phyloP scores from a whole-genome alignment of 2,888 invertebrate genomes.

The Metopia argyrocephala region DNA sequence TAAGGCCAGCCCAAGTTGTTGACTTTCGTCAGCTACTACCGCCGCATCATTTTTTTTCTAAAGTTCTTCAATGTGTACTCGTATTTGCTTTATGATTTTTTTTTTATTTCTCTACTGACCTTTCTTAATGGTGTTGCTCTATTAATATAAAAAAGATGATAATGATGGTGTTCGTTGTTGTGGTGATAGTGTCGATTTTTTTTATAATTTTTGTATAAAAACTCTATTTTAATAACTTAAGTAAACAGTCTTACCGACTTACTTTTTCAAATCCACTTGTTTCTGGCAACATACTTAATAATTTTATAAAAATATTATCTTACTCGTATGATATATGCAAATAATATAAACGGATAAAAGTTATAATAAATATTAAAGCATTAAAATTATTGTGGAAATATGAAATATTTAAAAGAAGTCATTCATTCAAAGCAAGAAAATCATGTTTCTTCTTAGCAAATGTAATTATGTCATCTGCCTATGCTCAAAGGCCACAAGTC shows the following conservation, averaged over 20 bases:
- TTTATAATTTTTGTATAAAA: background rate
- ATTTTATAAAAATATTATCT: background rate
- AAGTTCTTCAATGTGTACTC: background rate
- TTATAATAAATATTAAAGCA: background rate
- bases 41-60: background rate
- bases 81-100: background rate
- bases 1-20: slow-evolving; percentile 38
- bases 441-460: too few relatives aligned
- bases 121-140: background rate
- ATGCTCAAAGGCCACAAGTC: too few relatives aligned
- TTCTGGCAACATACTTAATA: background rate
- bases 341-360: background rate
- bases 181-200: background rate
- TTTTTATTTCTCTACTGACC: too few relatives aligned
- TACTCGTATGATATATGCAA: too few relatives aligned
- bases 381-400: background rate
- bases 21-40: slow-evolving; percentile 37
- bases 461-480: too few relatives aligned
- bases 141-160: background rate
- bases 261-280: too few relatives aligned
- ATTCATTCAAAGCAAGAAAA: too few relatives aligned
- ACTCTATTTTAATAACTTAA: background rate
- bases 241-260: background rate
- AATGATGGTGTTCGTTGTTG: background rate
- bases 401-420: too few relatives aligned